Percentiles rank a stretch among this genome's conserved stretches.
Conservation (phyloP, 2,888 invertebrate species). For the Atethmia centrago region DNA sequence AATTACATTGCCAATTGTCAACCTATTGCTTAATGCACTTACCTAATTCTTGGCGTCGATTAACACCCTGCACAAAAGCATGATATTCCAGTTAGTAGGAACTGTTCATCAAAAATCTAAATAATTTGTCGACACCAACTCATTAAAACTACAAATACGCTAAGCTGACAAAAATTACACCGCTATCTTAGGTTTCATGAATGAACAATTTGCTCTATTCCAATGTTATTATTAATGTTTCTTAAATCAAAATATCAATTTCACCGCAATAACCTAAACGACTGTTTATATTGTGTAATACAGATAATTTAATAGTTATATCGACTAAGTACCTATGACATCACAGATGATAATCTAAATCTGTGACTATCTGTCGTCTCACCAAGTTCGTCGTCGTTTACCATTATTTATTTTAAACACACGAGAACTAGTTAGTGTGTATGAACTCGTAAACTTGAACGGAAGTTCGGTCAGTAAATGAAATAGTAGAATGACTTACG, state of each 20-base stretch:
- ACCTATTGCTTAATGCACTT: constrained; percentile 8
- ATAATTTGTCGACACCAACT: constrained; percentile 25
- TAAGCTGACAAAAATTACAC: constrained; percentile 40
- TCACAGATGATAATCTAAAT: constrained; percentile 58
- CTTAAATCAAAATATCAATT: constrained; percentile 25
- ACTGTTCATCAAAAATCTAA: background rate
- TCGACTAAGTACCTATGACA: constrained; percentile 17
- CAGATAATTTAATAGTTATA: constrained; percentile 36
- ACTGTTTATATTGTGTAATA: constrained; percentile 46
- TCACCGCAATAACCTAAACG: constrained; percentile 32
- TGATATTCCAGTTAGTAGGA: background rate
- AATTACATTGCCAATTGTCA: constrained; percentile 19
- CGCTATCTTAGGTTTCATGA: constrained; percentile 23
- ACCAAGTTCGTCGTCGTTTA: background rate
- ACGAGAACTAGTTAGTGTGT: constrained; percentile 72
- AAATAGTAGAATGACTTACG: constrained; percentile 68
- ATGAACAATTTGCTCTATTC: constrained; percentile 17
- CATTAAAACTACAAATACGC: constrained; percentile 34
- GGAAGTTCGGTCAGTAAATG: constrained; percentile 67
- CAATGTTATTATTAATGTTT: constrained; percentile 24
- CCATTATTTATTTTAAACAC: constrained; percentile 73
- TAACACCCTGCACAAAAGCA: constrained; percentile 1
- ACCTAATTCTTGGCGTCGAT: background rate
- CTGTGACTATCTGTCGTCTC: constrained; percentile 58
- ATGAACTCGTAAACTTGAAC: constrained; percentile 72